Percentiles rank a stretch among this genome's conserved stretches.
These are phyloP conservation scores for Tragopan temminckii DNA, from an alignment of 2,797 vertebrate species.

Conservation along the genomic window DNA sequence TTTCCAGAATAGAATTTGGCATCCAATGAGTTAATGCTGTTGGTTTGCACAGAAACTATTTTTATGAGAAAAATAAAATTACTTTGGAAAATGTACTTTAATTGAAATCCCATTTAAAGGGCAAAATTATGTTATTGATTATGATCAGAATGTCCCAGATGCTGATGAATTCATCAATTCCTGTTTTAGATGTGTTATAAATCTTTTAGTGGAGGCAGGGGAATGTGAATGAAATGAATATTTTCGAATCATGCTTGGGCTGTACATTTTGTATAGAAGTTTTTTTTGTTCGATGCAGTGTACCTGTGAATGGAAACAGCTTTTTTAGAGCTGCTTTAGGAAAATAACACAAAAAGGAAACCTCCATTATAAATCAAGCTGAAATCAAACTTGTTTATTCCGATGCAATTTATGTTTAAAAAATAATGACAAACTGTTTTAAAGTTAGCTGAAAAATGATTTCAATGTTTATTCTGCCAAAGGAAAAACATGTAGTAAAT, in stretches of 20 bases:
- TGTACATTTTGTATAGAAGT: constrained; percentile 59
- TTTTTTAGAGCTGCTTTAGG: constrained; percentile 55
- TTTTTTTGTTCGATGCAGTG: constrained; percentile 56
- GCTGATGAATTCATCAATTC: constrained; percentile 83
- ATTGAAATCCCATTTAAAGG: constrained; percentile 82
- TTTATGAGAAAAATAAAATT: constrained; percentile 76
- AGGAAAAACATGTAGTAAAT: neutral
- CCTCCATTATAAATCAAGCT: constrained; percentile 54
- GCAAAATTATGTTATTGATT: constrained; percentile 85
- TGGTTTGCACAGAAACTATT: constrained; percentile 34
- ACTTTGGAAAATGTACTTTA: constrained; percentile 76
- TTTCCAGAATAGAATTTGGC: neutral
- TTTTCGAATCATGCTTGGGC: constrained; percentile 75
- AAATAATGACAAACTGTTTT: constrained; percentile 19
- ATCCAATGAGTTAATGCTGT: constrained; percentile 65
- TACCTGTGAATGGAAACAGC: constrained; percentile 23
- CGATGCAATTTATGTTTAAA: constrained; percentile 57
- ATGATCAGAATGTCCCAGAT: constrained; percentile 77
- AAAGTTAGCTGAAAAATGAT: constrained; percentile 33
- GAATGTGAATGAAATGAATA: constrained; percentile 73
- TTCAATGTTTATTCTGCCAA: constrained; percentile 24
- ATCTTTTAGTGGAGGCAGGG: constrained; percentile 75
- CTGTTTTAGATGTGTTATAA: constrained; percentile 72
- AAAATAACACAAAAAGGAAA: constrained; percentile 35
- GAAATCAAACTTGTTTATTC: constrained; percentile 43